Evolutionary conservation across 2,113 vertebrate genomes (phyloP), one percentile per base, ranked within the genome.

Genomic region (Butastur rufipennis): DNA sequence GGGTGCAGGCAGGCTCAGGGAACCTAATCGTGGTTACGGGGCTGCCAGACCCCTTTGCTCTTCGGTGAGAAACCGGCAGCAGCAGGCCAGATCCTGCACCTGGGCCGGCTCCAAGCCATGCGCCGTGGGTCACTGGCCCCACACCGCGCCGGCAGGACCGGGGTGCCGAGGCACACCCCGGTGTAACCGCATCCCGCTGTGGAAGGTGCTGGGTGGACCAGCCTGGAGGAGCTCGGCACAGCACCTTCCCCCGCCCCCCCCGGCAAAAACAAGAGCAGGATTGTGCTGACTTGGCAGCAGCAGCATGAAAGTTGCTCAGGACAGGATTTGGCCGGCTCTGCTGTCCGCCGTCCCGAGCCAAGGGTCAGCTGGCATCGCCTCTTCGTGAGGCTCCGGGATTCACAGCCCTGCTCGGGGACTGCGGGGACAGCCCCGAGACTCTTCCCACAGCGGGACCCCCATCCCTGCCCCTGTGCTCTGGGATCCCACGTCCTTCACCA

Each of bases 21-120:
- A 47, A 40, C 50, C 3, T 0, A 10, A 26, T 12, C 1, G 2
- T 2, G 6, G 26, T 11, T 3, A 3, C 0, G 2, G 56, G 52
- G 18, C 88, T 67, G 38, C 23, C 48, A 23, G 55, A 47, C 29
- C 36, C 43, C n/a, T 53, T 43, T 61, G 74, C 20, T 82, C 55
- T 34, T 73, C 63, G 9, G 38, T 9, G 3, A 5, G 61, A 21
- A 38, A 11, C 77, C 0, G 8, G 53, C 32, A 32, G 61, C 4
- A 34, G n/a, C 75, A 5, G 17, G 15, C 11, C 56, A 29, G 26
- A 32, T 84, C 47, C 83, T 32, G 68, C 6, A 9, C 21, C 10
- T 4, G 42, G 12, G 45, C 31, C 2, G 10, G 89, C 62, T 77
- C 34, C 40, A 0, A 27, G 75, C 75, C 16, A 1, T 32, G 7